Conservation (phyloP, 2,113 vertebrate species). For the Eclectus roratus region DNA sequence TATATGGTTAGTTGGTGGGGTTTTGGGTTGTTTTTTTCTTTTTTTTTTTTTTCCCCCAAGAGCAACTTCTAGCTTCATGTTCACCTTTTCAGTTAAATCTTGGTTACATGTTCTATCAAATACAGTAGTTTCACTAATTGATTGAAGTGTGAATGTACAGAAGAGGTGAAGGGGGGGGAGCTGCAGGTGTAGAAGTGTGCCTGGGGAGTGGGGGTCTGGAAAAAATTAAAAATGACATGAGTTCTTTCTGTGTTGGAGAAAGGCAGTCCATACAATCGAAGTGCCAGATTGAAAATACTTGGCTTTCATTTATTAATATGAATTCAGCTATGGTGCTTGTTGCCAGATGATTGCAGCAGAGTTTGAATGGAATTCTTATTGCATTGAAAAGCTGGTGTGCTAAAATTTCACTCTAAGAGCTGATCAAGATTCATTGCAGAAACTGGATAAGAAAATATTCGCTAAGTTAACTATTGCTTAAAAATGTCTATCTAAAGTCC, state of each 20-base stretch:
- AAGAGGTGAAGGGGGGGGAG: not conserved
- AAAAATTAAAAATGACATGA: not conserved
- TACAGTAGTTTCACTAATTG: not conserved
- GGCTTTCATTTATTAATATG: not conserved
- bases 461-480: not conserved
- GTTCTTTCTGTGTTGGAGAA: not conserved
- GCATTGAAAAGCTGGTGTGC: not conserved
- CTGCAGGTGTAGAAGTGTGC: not conserved
- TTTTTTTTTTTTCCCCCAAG: not conserved
- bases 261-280: not conserved
- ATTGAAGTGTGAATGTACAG: not conserved
- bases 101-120: not conserved
- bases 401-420: not conserved
- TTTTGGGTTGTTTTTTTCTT: not conserved
- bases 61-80: not conserved
- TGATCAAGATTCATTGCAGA: not conserved
- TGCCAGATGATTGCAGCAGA: not conserved
- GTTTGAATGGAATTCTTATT: not conserved
- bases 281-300: not conserved
- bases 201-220: accelerated
- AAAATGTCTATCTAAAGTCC: not conserved
- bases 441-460: not conserved
- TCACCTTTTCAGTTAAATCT: not conserved
- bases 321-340: not conserved
- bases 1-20: not conserved